Base-by-base conservation (phyloP, 2,797 vertebrate species). In the Emys orbicularis region DNA sequence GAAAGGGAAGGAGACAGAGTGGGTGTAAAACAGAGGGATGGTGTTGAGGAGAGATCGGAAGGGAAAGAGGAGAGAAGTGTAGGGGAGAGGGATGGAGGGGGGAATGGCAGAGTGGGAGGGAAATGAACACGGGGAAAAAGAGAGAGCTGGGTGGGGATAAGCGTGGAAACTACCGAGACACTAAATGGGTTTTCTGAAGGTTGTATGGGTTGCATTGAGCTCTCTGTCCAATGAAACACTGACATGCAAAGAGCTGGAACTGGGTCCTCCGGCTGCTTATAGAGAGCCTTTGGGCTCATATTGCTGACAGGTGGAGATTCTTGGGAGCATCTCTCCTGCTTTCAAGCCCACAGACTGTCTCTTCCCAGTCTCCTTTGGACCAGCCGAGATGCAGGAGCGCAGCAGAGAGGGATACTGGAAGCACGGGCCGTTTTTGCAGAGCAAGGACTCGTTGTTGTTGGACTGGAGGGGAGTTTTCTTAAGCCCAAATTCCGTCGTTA, bases 381-480 rank as follows among this genome's bases (percentile, higher is more conserved):
- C 76, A 10, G 29, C 29, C 5, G 4, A 57, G 53, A 56, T 5
- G n/a, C 19, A 37, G 80, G 53, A n/a, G n/a, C 10, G 5, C 19
- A 41, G 19, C 65, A 72, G 65, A 37, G 65, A 72, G 19, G n/a
- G n/a, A 37, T 12, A 12, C n/a, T 3, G 19, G n/a, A 44, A 44
- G 13, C 83, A 76, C 8, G 1, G 8, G 27, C 31, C 29, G 37
- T 72, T 31, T 21, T 15, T 44, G 12, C 13, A 27, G n/a, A 81
- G 80, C 37, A 37, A 29, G 7, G 31, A 19, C 2, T 13, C 0
- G 0, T 31, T 93, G 72, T 13, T 87, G 82, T 6, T 87, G 92
- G 88, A n/a, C 2, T 1, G 61, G 41, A 77, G 37, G 0, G 11
- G n/a, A 25, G 34, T 41, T 3, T 0, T 37, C 11, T 0, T 12